Conservation (phyloP, 2,797 vertebrate species). For the Sebastes itinus region DNA sequence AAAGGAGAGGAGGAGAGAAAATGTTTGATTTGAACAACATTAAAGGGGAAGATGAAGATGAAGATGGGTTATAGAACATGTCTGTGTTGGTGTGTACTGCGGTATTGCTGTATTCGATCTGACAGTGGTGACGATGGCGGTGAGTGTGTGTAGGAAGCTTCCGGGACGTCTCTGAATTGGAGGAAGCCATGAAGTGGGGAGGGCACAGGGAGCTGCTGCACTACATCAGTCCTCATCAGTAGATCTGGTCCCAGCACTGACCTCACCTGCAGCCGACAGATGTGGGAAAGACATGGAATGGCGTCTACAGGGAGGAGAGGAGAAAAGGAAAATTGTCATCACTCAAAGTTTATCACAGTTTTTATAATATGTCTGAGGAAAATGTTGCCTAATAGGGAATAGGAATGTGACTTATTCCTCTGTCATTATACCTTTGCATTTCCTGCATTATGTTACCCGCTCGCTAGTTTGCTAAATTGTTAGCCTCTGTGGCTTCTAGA, state of each 20-base stretch:
- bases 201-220: conserved; percentile 76
- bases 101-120: neutral
- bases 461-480: too few relatives aligned
- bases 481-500: too few relatives aligned
- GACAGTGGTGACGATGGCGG: neutral
- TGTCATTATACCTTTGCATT: too few relatives aligned
- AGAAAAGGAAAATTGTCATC: neutral
- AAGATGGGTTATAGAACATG: conserved; percentile 28
- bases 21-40: neutral
- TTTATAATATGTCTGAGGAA: too few relatives aligned
- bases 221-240: conserved; percentile 61
- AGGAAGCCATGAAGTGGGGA: conserved; percentile 68
- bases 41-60: neutral
- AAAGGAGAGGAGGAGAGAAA: too few relatives aligned
- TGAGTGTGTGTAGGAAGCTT: neutral
- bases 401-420: too few relatives aligned
- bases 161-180: conserved; percentile 69
- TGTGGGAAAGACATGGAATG: conserved; percentile 72
- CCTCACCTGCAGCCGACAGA: conserved; percentile 77
- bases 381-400: too few relatives aligned
- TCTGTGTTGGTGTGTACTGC: conserved; percentile 37
- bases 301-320: conserved; percentile 52
- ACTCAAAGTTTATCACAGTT: neutral
- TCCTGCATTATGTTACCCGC: too few relatives aligned
- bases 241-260: conserved; percentile 61